Percentiles rank a stretch among this genome's conserved stretches.
These are phyloP conservation scores for Drosophila stalkeri DNA, from an alignment of 2,888 invertebrate genomes.

Conservation along the genomic window DNA sequence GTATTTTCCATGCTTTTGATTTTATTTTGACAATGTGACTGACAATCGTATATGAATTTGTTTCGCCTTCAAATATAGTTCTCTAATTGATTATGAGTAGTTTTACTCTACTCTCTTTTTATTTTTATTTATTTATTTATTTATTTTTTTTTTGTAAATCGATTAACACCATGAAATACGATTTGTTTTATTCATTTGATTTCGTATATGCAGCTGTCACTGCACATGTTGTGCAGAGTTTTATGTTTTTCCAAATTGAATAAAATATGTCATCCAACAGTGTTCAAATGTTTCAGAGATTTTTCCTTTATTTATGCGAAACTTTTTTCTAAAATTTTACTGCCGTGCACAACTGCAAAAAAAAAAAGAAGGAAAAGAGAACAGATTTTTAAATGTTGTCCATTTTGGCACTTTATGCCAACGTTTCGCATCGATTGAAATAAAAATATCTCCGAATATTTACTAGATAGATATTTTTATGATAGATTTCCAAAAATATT, in stretches of 20 bases:
- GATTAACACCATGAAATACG: conserved; percentile 5
- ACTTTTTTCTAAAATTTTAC: conserved; percentile 18
- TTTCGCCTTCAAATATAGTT: not conserved
- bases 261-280: conserved; percentile 28
- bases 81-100: not conserved
- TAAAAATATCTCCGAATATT: conserved; percentile 18
- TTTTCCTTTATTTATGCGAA: conserved; percentile 10
- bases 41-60: not conserved
- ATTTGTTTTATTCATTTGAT: not conserved
- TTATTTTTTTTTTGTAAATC: not conserved
- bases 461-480: conserved; percentile 18
- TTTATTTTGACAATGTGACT: not conserved
- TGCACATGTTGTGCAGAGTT: conserved; percentile 23
- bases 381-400: conserved; percentile 25
- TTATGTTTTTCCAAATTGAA: conserved; percentile 43
- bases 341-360: conserved; percentile 10
- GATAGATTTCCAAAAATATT: conserved; percentile 41
- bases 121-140: not conserved
- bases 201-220: conserved; percentile 17
- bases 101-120: not conserved
- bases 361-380: not conserved
- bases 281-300: conserved; percentile 31
- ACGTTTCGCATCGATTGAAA: conserved; percentile 27
- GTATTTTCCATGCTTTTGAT: not conserved
- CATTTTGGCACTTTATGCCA: conserved; percentile 22